Evolutionary conservation across 2,113 vertebrate genomes (phyloP).

Genomic region (Sturnira hondurensis): DNA sequence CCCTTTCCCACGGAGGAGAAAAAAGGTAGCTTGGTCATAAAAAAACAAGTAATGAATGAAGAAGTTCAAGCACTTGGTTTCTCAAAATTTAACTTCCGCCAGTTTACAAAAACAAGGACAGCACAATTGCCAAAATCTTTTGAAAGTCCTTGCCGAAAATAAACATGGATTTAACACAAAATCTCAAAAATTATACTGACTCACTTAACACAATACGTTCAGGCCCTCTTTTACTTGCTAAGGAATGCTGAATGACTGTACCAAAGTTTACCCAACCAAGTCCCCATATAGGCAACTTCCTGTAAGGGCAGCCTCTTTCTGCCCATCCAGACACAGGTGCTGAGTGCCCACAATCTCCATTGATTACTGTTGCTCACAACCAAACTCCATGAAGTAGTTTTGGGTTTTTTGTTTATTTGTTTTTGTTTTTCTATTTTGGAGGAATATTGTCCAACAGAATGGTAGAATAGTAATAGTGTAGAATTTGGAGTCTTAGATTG

Average conservation of each 20-base stretch:
- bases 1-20: too few species aligned
- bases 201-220: background rate
- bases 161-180: background rate
- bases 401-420: background rate
- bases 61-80: background rate
- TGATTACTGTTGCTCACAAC: background rate
- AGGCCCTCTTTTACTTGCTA: background rate
- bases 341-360: background rate
- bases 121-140: background rate
- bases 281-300: background rate
- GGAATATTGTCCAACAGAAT: background rate
- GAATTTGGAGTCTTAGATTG: background rate
- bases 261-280: background rate
- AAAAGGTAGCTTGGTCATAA: background rate
- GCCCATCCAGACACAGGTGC: background rate
- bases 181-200: background rate
- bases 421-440: background rate
- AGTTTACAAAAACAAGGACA: conserved; percentile 1
- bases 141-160: background rate
- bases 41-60: background rate
- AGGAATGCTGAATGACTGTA: background rate
- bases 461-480: background rate
- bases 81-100: background rate
- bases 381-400: background rate
- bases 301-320: background rate